These are phyloP conservation scores for Cebus imitator DNA, from an alignment of 2,113 vertebrate species.

Conservation along the genomic window DNA sequence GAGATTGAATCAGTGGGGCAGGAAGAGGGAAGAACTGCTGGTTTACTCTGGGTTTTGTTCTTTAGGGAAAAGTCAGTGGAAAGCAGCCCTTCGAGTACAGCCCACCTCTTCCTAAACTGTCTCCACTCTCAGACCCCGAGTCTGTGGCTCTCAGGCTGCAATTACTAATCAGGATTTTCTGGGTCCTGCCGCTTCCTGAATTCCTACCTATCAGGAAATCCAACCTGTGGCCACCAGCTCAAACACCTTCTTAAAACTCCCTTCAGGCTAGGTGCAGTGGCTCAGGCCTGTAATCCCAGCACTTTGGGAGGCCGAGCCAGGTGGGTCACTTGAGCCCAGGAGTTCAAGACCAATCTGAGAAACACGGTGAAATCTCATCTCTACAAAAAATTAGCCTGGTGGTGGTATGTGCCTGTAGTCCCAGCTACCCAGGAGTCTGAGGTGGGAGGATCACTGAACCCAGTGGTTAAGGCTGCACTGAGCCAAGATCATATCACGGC, in stretches of 20 bases:
- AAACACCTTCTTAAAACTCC: not conserved
- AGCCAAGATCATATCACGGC: too few relatives aligned
- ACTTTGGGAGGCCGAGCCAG: too few relatives aligned
- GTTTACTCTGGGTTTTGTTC: not conserved
- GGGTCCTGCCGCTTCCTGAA: not conserved
- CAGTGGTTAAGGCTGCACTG: too few relatives aligned
- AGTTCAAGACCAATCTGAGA: too few relatives aligned
- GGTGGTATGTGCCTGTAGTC: too few relatives aligned
- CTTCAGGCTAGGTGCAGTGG: too few relatives aligned
- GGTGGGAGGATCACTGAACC: too few relatives aligned
- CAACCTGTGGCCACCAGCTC: not conserved
- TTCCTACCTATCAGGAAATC: not conserved
- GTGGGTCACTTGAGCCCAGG: too few relatives aligned
- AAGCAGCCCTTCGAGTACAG: not conserved
- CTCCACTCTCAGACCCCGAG: not conserved
- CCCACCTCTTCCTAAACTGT: not conserved
- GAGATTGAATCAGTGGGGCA: not conserved
- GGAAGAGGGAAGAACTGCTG: not conserved
- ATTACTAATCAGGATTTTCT: not conserved
- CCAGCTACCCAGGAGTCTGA: too few relatives aligned
- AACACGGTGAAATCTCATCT: too few relatives aligned
- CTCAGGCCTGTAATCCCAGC: too few relatives aligned
- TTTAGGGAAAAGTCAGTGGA: not conserved
- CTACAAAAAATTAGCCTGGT: too few relatives aligned
- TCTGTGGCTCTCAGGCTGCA: not conserved